Evolutionary conservation across 2,888 invertebrate genomes (phyloP).

Genomic region (Pantelozetes paolii): DNA sequence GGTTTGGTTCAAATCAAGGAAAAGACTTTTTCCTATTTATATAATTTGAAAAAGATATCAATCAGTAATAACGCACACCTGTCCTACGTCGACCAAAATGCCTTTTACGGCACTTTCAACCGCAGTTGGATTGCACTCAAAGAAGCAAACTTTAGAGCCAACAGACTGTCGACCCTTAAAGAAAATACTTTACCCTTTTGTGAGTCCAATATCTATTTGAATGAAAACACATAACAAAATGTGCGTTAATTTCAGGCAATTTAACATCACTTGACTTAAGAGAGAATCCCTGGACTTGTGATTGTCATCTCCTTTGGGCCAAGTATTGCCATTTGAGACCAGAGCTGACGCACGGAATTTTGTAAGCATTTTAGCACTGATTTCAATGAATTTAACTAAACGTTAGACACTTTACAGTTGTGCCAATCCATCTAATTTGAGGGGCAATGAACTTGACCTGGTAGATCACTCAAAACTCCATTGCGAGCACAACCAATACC

Average conservation of each 20-base stretch:
- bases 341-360: slow-evolving; percentile 27
- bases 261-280: slow-evolving; percentile 42
- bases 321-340: slow-evolving; percentile 39
- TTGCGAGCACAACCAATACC: slow-evolving; percentile 26
- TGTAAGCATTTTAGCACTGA: not conserved
- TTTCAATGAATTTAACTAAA: not conserved
- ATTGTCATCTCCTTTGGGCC: slow-evolving; percentile 45
- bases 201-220: slow-evolving; percentile 5
- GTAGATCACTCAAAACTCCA: not conserved
- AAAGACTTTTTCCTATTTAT: slow-evolving; percentile 41
- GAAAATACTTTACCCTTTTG: slow-evolving; percentile 40
- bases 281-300: slow-evolving; percentile 46
- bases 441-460: slow-evolving; percentile 25
- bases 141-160: slow-evolving; percentile 37
- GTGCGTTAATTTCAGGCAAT: slow-evolving; percentile 21
- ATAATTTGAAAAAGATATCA: slow-evolving; percentile 22
- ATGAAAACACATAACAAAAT: not conserved
- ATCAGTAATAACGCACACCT: slow-evolving; percentile 37
- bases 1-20: slow-evolving; percentile 37
- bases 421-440: slow-evolving; percentile 14
- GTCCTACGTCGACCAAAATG: slow-evolving; percentile 31
- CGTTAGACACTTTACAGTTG: slow-evolving; percentile 14
- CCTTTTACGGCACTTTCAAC: slow-evolving; percentile 39
- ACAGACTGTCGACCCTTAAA: slow-evolving; percentile 13
- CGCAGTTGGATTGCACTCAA: slow-evolving; percentile 32